A percentile compares a stretch with the other conserved stretches of the same genome.
These are phyloP conservation scores for Corapipo altera DNA, from an alignment of 2,113 vertebrate species.

Conservation along the genomic window DNA sequence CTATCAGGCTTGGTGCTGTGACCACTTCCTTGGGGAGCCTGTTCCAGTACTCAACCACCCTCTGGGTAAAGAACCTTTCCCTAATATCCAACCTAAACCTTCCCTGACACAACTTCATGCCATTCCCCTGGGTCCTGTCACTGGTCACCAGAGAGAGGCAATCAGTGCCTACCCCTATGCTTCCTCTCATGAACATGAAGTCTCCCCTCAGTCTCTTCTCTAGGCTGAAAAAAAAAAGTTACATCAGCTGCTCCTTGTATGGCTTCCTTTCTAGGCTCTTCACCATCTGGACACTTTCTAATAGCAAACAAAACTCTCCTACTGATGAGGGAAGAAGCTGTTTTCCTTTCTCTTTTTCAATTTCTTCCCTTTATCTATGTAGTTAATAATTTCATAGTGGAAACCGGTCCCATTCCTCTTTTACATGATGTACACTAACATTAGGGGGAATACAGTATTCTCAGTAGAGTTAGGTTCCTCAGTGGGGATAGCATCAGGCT, in stretches of 20 bases:
- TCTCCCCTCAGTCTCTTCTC: not conserved
- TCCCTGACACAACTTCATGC: not conserved
- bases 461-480: not conserved
- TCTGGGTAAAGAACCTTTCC: not conserved
- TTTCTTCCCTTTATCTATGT: not conserved
- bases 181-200: not conserved
- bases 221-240: not conserved
- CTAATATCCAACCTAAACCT: not conserved
- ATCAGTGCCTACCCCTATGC: not conserved
- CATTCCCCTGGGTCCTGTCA: not conserved
- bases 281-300: not conserved
- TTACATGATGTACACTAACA: not conserved
- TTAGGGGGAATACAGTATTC: not conserved
- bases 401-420: not conserved
- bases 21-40: not conserved
- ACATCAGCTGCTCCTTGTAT: not conserved
- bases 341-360: not conserved
- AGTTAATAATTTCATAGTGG: not conserved
- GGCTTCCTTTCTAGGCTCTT: not conserved
- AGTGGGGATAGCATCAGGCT: rapidly evolving
- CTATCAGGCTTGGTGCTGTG: not conserved
- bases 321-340: not conserved
- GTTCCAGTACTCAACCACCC: not conserved
- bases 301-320: not conserved
- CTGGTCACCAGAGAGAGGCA: not conserved